A percentile compares a stretch with the other conserved stretches of the same genome.
Evolutionary conservation across 53 echinoderm and acorn worm genomes (phyloP).

Genomic region (Echinometra lucunter): DNA sequence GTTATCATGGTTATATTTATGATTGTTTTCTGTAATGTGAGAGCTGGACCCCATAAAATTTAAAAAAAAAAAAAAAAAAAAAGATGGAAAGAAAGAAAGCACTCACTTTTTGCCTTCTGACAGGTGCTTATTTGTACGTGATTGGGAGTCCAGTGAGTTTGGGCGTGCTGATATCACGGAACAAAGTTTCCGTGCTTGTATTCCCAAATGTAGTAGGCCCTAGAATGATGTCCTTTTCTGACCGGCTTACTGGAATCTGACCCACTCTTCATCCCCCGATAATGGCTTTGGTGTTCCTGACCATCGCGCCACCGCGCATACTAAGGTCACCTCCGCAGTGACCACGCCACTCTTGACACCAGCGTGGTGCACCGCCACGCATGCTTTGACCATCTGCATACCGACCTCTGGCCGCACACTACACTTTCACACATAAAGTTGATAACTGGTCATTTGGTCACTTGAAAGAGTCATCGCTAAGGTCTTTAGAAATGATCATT

Average conservation of each 20-base stretch:
- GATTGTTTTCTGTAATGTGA: too few relatives aligned
- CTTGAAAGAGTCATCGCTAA: too few relatives aligned
- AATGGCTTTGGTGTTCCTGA: too few relatives aligned
- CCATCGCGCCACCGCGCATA: not conserved
- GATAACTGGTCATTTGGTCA: too few relatives aligned
- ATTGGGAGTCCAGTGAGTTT: not conserved
- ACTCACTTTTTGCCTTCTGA: not conserved
- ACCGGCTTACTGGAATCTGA: constrained; percentile 16
- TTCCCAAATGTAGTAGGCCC: not conserved
- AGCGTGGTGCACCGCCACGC: too few relatives aligned
- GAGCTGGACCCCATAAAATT: too few relatives aligned
- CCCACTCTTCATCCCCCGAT: not conserved
- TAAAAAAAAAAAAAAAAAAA: not conserved
- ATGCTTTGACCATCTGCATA: too few relatives aligned
- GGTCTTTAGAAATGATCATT: too few relatives aligned
- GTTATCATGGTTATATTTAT: too few relatives aligned
- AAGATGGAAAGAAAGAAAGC: too few relatives aligned
- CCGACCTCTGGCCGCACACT: too few relatives aligned
- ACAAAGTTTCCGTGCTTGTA: not conserved
- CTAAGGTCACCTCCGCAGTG: not conserved
- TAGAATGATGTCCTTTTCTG: not conserved
- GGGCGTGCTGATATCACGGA: constrained; percentile 2
- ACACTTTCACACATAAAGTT: too few relatives aligned
- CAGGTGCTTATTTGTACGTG: not conserved
- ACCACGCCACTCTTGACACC: not conserved